Percentiles rank a stretch among this genome's conserved stretches.
phyloP scores from a whole-genome alignment of 2,113 vertebrate species.

The Hypomesus transpacificus region DNA sequence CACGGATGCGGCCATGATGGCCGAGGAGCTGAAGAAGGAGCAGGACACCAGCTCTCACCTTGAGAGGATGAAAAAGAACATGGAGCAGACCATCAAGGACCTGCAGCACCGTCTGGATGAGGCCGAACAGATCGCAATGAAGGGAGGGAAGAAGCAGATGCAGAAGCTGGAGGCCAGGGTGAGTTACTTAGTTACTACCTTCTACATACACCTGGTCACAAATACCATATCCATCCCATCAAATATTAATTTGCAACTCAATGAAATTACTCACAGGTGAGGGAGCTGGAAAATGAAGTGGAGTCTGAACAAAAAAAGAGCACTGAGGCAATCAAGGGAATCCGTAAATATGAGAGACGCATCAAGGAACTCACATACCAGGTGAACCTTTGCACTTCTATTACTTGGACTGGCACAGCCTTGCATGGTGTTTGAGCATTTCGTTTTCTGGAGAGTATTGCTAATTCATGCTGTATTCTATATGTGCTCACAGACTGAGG shows the following conservation, averaged over 20 bases:
- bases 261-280: constrained; percentile 57
- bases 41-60: constrained; percentile 87
- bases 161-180: constrained; percentile 75
- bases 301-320: constrained; percentile 69
- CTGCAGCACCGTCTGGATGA: constrained; percentile 79
- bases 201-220: background rate
- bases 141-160: constrained; percentile 77
- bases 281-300: constrained; percentile 85
- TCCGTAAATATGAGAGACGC: constrained; percentile 87
- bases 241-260: background rate
- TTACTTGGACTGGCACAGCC: background rate
- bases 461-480: background rate
- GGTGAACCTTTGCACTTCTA: constrained; percentile 50
- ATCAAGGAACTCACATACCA: constrained; percentile 89
- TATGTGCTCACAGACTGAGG: constrained; percentile 61
- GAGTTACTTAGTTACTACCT: constrained; percentile 18
- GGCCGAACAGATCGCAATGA: constrained; percentile 82
- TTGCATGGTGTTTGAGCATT: background rate
- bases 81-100: constrained; percentile 71
- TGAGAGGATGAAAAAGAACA: constrained; percentile 80
- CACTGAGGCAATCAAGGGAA: constrained; percentile 81
- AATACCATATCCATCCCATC: background rate
- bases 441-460: background rate
- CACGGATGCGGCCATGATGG: constrained; percentile 82
- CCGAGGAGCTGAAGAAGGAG: constrained; percentile 89